Evolutionary conservation across 2,888 invertebrate species (phyloP).

Genomic region (Eledone cirrhosa): DNA sequence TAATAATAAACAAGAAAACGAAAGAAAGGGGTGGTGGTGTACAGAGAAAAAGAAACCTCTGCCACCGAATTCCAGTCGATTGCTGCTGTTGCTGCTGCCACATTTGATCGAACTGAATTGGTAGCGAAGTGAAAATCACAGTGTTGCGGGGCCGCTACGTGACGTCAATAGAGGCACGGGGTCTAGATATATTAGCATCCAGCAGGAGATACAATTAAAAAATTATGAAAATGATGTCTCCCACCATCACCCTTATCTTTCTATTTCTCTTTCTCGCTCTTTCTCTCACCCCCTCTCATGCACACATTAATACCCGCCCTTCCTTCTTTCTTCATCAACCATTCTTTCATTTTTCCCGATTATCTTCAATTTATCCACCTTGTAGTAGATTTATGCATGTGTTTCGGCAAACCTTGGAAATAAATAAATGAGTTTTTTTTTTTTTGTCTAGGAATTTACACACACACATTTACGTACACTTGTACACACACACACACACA

Average conservation of each 20-base stretch:
- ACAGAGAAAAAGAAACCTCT: no score
- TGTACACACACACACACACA: no score
- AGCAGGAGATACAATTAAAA: conserved; percentile 51
- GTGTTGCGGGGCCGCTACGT: conserved; percentile 46
- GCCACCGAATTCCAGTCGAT: no score
- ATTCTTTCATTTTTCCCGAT: not conserved
- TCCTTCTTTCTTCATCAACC: not conserved
- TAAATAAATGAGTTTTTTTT: no score
- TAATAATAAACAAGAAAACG: no score
- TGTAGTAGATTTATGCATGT: no score
- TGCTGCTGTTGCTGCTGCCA: not conserved
- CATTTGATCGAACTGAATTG: not conserved
- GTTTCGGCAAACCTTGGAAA: no score
- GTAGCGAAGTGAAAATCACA: not conserved
- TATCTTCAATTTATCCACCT: no score
- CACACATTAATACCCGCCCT: not conserved
- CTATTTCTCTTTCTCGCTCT: not conserved
- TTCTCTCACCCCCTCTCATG: not conserved
- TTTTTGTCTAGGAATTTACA: no score
- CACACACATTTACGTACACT: no score
- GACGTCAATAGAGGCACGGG: conserved; percentile 61
- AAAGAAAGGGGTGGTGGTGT: no score
- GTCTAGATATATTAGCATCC: conserved; percentile 52
- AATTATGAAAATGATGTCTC: conserved; percentile 52
- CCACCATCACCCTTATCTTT: not conserved